Evolutionary conservation across 2,797 vertebrate species (phyloP).

Genomic region (Pachyuromys duprasi): DNA sequence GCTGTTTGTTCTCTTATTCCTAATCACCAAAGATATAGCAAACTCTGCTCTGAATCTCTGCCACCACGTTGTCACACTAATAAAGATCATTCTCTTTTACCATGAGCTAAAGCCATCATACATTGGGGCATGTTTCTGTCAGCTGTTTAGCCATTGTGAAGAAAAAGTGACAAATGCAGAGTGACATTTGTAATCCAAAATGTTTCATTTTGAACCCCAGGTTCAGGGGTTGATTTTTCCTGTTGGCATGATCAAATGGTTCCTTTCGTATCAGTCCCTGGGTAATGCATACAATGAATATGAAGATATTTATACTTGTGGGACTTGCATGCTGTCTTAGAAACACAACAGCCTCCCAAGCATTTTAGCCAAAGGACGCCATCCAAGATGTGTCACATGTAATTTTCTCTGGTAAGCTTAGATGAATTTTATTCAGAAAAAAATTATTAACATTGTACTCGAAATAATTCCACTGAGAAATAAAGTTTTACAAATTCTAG

Average conservation of each 20-base stretch:
- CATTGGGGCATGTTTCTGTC: background rate
- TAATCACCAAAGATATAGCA: background rate
- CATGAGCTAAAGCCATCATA: background rate
- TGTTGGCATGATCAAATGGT: background rate
- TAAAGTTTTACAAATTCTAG: constrained; percentile 24
- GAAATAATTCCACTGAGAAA: constrained; percentile 37
- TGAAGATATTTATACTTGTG: background rate
- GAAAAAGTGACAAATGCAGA: background rate
- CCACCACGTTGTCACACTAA: background rate
- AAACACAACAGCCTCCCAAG: background rate
- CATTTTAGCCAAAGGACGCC: background rate
- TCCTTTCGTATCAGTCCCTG: background rate
- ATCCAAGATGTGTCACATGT: background rate
- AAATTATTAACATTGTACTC: constrained; percentile 14
- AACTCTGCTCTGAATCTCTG: too few relatives aligned
- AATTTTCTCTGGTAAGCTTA: constrained; percentile 47
- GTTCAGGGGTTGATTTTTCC: background rate
- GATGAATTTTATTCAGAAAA: constrained; percentile 49
- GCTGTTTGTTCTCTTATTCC: background rate
- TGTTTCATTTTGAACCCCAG: background rate
- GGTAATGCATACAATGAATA: background rate
- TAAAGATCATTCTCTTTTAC: background rate
- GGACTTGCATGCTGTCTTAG: background rate
- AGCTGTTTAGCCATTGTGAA: background rate
- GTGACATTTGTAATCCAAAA: background rate